These are phyloP conservation scores for Drosophila ezoana DNA, from an alignment of 2,888 invertebrate genomes.

Conservation along the genomic window DNA sequence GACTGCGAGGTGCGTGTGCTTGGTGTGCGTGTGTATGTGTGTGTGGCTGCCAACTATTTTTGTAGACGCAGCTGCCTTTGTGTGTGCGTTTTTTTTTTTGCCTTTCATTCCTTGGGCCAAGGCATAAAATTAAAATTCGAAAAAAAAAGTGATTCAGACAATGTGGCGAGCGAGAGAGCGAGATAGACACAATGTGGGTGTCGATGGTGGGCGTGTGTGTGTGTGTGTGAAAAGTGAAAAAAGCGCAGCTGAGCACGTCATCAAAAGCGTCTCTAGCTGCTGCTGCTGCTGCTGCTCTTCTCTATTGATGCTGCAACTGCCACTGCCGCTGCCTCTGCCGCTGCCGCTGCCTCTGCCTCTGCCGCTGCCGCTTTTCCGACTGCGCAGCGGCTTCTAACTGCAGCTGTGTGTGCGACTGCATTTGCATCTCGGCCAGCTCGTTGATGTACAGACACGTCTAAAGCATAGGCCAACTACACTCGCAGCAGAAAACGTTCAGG, in stretches of 20 bases:
- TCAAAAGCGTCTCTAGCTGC: constrained; percentile 58
- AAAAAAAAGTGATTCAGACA: constrained; percentile 38
- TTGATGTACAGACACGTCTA: constrained; percentile 49
- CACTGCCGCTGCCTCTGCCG: not conserved
- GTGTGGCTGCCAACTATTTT: constrained; percentile 62
- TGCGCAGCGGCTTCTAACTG: constrained; percentile 29
- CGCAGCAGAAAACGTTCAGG: not conserved
- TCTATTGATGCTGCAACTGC: constrained; percentile 3
- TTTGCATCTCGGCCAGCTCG: constrained; percentile 47
- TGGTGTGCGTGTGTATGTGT: constrained; percentile 3
- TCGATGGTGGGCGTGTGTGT: constrained; percentile 8
- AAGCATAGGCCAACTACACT: constrained; percentile 6
- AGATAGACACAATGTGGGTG: constrained; percentile 7
- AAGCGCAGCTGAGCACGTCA: constrained; percentile 73
- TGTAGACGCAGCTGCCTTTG: constrained; percentile 69
- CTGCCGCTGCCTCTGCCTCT: constrained; percentile 9
- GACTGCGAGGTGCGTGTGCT: not conserved
- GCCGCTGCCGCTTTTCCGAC: constrained; percentile 19
- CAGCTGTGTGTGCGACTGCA: constrained; percentile 27
- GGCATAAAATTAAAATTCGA: constrained; percentile 74
- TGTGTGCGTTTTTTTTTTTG: not conserved
- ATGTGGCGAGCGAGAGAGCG: constrained; percentile 23
- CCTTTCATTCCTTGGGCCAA: constrained; percentile 42
- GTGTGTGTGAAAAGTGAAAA: constrained; percentile 58
- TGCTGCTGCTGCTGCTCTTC: constrained; percentile 20